phyloP scores from a whole-genome alignment of 2,113 vertebrate species.

The Genyomyrus donnyi region DNA sequence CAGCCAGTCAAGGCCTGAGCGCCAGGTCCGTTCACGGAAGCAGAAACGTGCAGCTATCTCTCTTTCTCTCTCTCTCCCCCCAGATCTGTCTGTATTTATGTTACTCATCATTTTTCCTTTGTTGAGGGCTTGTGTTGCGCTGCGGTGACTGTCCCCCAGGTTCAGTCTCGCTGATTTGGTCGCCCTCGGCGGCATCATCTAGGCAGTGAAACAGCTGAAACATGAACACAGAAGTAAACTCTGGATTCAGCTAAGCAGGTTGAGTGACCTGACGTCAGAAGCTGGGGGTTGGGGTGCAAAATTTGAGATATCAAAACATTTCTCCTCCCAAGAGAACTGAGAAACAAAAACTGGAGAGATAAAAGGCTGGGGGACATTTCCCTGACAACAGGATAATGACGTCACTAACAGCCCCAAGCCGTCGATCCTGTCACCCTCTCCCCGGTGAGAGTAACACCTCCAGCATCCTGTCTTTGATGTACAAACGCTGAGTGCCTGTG shows the following conservation, averaged over 20 bases:
- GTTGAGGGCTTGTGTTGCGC: background rate
- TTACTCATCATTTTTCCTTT: background rate
- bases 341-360: background rate
- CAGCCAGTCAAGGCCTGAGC: background rate
- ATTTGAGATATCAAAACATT: background rate
- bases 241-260: background rate
- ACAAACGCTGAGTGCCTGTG: background rate
- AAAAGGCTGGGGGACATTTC: background rate
- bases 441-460: background rate
- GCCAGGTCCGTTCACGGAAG: background rate
- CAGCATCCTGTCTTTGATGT: background rate
- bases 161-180: background rate
- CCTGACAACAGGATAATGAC: conserved; percentile 8
- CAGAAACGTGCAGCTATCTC: background rate
- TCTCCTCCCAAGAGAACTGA: background rate
- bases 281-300: background rate
- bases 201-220: background rate
- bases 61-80: background rate
- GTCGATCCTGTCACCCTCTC: background rate
- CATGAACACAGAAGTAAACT: background rate
- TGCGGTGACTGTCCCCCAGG: background rate
- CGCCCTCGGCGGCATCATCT: background rate
- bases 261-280: background rate
- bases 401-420: background rate
- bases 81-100: background rate